Conservation (phyloP, 2,113 vertebrate genomes). For the Asarcornis scutulata region DNA sequence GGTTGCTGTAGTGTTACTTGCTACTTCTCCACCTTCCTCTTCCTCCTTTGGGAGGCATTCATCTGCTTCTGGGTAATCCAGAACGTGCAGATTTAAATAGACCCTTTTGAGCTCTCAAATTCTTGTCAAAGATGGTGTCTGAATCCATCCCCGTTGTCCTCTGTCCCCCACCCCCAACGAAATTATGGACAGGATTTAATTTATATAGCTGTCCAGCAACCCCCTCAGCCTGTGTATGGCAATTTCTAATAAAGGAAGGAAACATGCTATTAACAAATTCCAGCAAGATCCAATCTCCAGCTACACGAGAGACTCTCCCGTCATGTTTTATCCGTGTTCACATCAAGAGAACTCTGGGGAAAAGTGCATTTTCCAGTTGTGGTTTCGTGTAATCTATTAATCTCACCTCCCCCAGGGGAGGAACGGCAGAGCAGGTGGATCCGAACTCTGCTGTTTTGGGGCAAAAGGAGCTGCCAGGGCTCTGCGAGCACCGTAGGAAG, state of each 20-base stretch:
- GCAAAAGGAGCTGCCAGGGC: neutral
- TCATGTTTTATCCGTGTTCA: neutral
- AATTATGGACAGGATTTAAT: conserved; percentile 8
- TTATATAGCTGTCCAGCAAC: neutral
- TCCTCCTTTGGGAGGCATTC: neutral
- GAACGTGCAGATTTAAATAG: neutral
- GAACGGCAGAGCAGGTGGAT: neutral
- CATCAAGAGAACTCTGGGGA: neutral
- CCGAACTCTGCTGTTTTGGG: neutral
- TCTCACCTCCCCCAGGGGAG: neutral
- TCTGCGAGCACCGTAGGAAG: neutral
- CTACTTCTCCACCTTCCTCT: neutral
- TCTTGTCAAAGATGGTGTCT: neutral
- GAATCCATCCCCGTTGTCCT: neutral
- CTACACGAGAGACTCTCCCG: neutral
- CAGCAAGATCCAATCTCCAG: neutral
- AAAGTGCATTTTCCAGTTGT: neutral
- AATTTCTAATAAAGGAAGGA: neutral
- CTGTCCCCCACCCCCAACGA: neutral
- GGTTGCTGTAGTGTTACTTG: neutral
- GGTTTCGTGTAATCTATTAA: neutral
- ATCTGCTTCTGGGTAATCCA: neutral
- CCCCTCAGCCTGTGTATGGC: neutral
- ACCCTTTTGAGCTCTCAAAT: neutral
- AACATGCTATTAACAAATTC: neutral